A percentile compares a stretch with the other conserved stretches of the same genome.
These are phyloP conservation scores for Biston betularia DNA, from an alignment of 2,888 invertebrate genomes.

Conservation along the genomic window DNA sequence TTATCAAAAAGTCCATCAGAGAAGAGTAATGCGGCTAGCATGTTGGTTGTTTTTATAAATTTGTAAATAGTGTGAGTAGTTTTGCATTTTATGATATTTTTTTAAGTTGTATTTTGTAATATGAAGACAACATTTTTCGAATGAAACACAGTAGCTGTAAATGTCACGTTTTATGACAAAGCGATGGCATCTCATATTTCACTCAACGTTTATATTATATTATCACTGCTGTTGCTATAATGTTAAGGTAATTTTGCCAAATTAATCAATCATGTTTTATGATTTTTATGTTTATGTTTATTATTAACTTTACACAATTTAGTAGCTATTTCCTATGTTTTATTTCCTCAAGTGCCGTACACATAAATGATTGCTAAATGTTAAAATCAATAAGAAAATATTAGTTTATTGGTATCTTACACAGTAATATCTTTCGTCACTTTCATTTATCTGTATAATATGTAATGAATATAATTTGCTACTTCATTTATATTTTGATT, in stretches of 20 bases:
- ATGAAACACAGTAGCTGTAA: conserved; percentile 18
- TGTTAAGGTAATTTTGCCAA: conserved; percentile 13
- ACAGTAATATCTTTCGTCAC: no score
- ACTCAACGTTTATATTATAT: conserved; percentile 24
- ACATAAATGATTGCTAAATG: conserved; percentile 2
- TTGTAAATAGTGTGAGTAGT: no score
- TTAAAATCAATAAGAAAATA: background rate
- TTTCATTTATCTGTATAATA: no score
- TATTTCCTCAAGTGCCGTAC: background rate
- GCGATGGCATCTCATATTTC: conserved; percentile 6
- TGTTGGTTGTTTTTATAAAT: background rate
- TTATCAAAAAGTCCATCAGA: no score
- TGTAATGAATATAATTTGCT: no score
- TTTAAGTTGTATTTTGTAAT: background rate
- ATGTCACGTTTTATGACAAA: conserved; percentile 26
- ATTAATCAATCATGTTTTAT: conserved; percentile 23
- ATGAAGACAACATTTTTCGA: background rate
- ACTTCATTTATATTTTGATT: no score
- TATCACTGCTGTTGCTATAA: conserved; percentile 5
- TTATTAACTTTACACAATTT: conserved; percentile 9
- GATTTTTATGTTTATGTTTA: conserved; percentile 6
- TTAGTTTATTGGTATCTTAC: background rate
- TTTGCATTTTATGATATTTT: background rate
- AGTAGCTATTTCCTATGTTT: conserved; percentile 14
- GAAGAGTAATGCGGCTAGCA: no score